These are phyloP conservation scores for Sarcophaga peregrina DNA, from an alignment of 1,140 invertebrate species.

Conservation along the genomic window DNA sequence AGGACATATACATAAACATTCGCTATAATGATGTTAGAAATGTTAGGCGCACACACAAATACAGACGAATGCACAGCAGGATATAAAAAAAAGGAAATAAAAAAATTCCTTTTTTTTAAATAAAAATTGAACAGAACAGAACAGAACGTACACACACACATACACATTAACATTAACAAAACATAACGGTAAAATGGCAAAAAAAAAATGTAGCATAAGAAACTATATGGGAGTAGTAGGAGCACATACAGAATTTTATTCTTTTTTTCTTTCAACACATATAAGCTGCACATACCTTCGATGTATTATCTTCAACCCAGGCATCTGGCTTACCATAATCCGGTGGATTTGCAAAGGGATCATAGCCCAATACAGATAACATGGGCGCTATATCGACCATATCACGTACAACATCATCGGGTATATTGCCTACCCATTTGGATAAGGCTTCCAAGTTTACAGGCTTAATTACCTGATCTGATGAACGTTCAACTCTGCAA, in stretches of 20 bases:
- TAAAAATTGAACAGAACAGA: constrained; percentile 16
- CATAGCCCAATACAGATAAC: constrained; percentile 91
- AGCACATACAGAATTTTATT: too few species aligned
- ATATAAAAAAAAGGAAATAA: too few species aligned
- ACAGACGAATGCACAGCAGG: too few species aligned
- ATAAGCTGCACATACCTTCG: constrained; percentile 65
- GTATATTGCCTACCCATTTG: constrained; percentile 95
- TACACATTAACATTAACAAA: background rate
- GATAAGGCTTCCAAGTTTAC: constrained; percentile 95
- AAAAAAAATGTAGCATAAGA: too few species aligned
- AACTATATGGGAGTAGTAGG: too few species aligned
- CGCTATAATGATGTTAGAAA: too few species aligned
- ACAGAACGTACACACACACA: constrained; percentile 29
- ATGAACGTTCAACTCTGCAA: constrained; percentile 93
- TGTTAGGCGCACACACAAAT: too few species aligned
- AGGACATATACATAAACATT: too few species aligned
- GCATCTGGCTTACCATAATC: constrained; percentile 89
- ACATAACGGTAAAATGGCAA: too few species aligned
- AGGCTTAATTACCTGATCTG: constrained; percentile 98
- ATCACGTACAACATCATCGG: constrained; percentile 84
- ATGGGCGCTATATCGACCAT: constrained; percentile 94
- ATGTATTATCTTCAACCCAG: constrained; percentile 85
- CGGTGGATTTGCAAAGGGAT: constrained; percentile 93
- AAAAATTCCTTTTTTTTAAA: too few species aligned
- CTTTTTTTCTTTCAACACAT: background rate